Evolutionary conservation across 2,113 vertebrate species (phyloP), one percentile per base, ranked within the genome.

Genomic region (Diphyllodes magnificus): DNA sequence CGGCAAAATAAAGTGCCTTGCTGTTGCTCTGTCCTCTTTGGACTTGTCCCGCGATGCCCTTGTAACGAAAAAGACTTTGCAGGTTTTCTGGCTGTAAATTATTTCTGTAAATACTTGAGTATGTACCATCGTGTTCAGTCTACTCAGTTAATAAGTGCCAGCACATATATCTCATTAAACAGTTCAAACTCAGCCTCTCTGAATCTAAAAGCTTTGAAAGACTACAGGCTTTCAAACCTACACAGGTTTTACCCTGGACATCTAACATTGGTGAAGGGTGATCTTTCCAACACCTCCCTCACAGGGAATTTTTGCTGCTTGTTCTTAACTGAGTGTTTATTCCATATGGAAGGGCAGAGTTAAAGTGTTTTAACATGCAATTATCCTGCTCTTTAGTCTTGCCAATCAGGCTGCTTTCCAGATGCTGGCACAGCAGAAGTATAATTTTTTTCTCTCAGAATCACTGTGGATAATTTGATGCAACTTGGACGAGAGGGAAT

Each of bases 101-200:
- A 96, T 91, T 96, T 97, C 92, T 50, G 61, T 93, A 85, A 97
- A 93, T 92, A 72, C 40, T 95, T 95, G 65, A 95, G 30, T 76
- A 81, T 1, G 16, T 96, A 90, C 80, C 44, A 53, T 96, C 82
- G 72, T 60, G 69, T 89, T 90, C 51, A 79, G 21, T 82, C 72
- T 94, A 59, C 96, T 93, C 63, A 88, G 87, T 68, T 86, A 91
- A 96, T 91, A 54, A 89, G 65, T 89, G 65, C 54, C 95, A 92
- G 57, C 33, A 90, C 68, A 88, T 56, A 70, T 79, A 96, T 37
- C 70, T 95, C 95, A 90, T 94, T 93, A 86, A 95, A 86, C 70
- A 72, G 68, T 79, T 95, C 95, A 23, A 95, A 94, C 56, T 84
- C 27, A 37, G 13, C 49, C 65, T 63, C 75, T 92, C 66, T 69